Conservation (phyloP, 2,888 invertebrate genomes). For the Brenthis hecate region DNA sequence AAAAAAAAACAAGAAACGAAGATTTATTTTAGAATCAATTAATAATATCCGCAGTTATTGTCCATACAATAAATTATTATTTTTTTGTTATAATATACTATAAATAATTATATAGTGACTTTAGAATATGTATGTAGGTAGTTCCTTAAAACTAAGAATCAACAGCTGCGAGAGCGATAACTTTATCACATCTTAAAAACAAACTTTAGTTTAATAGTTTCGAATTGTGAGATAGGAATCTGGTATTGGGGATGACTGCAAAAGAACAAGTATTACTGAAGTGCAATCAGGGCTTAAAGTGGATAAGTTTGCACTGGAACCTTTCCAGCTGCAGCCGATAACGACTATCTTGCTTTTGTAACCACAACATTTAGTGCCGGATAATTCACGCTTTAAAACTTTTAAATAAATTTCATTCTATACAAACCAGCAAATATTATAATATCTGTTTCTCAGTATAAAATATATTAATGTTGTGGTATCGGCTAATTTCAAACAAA, state of each 20-base stretch:
- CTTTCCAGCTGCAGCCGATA: conserved; percentile 54
- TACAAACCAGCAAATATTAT: neutral
- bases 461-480: too few relatives aligned
- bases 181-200: conserved; percentile 17
- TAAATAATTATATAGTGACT: too few relatives aligned
- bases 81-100: too few relatives aligned
- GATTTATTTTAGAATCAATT: too few relatives aligned
- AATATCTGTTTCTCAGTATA: too few relatives aligned
- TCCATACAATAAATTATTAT: too few relatives aligned
- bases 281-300: conserved; percentile 61
- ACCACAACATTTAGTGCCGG: conserved; percentile 29
- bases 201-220: conserved; percentile 22
- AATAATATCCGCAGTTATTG: too few relatives aligned
- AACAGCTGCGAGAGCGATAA: neutral
- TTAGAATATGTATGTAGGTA: too few relatives aligned
- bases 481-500: too few relatives aligned
- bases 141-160: neutral
- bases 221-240: conserved; percentile 33
- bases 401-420: conserved; percentile 9
- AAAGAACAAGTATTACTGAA: conserved; percentile 46
- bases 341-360: conserved; percentile 37
- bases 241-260: conserved; percentile 33
- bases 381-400: conserved; percentile 25
- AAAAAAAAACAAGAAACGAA: too few relatives aligned
- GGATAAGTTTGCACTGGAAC: conserved; percentile 60